Base-by-base conservation (phyloP, 2,888 invertebrate genomes). In the Caenorhabditis uteleia region DNA sequence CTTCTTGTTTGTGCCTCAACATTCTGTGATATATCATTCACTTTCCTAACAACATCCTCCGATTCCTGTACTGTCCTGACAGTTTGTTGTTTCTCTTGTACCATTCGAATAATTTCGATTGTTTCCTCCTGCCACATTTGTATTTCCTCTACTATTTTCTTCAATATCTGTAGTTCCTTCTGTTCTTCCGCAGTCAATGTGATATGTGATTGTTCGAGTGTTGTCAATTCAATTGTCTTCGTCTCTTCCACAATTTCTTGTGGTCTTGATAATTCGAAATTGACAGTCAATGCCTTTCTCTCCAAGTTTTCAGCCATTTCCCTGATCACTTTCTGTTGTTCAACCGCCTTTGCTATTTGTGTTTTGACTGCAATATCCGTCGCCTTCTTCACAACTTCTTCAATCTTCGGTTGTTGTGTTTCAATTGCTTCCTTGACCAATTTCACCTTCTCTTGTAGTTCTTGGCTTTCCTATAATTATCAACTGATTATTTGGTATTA, bases 51-150 rank as follows among this genome's bases (percentile, higher is more conserved):
- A 6, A 50, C 34, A 29, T 42, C 56, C 7, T 67, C 59, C 0
- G 57, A 53, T 46, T 61, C 54, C 33, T 61, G 45, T 23, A 67
- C 21, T 14, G 60, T 67, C 25, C 46, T 53, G 7, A 47, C 42
- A n/a, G n/a, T n/a, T n/a, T n/a, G n/a, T 23, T 47, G 50, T 18
- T 46, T 49, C 20, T 51, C 48, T 18, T 21, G n/a, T 12, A 68
- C 31, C 6, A 62, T 27, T 20, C 51, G 57, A 23, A 70, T 65
- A n/a, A 64, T 66, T 18, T 71, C 68, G 23, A 69, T 57, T 1
- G 49, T 58, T 10, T 71, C 64, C 23, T 70, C 71, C 26, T 72
- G 69, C 71, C 66, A 69, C 62, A 66, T 55, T 42, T 59, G 62
- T 47, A 70, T 67, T 31, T 66, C 56, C 38, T 62, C 62, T 1